These are phyloP conservation scores for Vannuccia rotundouncinata DNA, from an alignment of 2,888 invertebrate species.

Conservation along the genomic window DNA sequence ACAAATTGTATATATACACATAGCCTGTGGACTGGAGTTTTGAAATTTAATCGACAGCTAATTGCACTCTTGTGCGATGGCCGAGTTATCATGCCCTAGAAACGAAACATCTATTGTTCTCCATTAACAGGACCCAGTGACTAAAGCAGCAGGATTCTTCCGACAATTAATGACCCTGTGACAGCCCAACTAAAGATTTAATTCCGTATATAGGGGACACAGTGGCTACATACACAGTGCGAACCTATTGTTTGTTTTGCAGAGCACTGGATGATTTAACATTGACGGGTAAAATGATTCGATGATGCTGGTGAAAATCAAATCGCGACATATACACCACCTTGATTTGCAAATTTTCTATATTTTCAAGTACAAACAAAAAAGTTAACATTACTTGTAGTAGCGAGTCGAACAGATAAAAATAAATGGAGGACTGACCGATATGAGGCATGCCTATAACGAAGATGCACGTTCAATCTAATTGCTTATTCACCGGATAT, in stretches of 20 bases:
- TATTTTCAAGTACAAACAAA: slow-evolving; percentile 14
- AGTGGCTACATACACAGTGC: neutral
- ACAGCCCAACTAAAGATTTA: neutral
- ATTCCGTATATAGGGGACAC: neutral
- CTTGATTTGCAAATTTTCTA: neutral
- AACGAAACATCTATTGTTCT: neutral
- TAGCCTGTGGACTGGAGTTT: neutral
- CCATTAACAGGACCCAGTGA: neutral
- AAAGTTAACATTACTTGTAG: too few species aligned
- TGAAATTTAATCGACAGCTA: slow-evolving; percentile 24
- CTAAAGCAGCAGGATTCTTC: neutral
- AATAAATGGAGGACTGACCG: neutral
- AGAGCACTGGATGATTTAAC: neutral
- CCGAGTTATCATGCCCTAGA: neutral
- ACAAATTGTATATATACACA: too few species aligned
- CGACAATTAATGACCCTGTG: slow-evolving; percentile 19
- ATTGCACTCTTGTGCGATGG: neutral
- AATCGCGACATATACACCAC: neutral
- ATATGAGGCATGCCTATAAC: neutral
- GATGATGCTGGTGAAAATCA: neutral
- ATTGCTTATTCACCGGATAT: slow-evolving; percentile 11
- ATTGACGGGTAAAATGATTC: too few species aligned
- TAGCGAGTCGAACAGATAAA: neutral
- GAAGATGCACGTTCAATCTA: neutral
- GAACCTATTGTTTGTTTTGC: neutral